A percentile compares a stretch with the other conserved stretches of the same genome.
phyloP scores from a whole-genome alignment of 2,888 invertebrate genomes.

The Thereva unica region DNA sequence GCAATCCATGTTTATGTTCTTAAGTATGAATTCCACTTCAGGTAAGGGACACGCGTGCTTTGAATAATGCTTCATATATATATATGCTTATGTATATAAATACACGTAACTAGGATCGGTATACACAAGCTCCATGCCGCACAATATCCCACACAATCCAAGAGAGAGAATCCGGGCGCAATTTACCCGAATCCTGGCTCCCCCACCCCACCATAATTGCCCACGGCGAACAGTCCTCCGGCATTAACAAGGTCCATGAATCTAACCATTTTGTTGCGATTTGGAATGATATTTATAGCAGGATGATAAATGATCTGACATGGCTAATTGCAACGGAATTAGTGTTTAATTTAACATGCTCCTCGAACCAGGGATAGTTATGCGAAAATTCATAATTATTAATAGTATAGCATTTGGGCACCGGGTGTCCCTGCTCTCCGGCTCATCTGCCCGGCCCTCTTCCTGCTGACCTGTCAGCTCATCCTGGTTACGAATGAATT shows the following conservation, averaged over 20 bases:
- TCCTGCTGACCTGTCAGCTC: slow-evolving; percentile 21
- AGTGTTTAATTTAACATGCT: slow-evolving; percentile 48
- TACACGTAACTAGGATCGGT: no score
- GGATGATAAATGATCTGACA: slow-evolving; percentile 50
- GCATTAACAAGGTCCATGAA: slow-evolving; percentile 37
- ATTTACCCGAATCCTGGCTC: neutral
- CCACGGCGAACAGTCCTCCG: slow-evolving; percentile 14
- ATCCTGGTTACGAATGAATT: slow-evolving; percentile 11
- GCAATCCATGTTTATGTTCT: no score
- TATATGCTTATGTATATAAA: no score
- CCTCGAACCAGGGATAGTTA: slow-evolving; percentile 35
- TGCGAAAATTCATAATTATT: slow-evolving; percentile 33
- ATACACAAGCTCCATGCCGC: slow-evolving; percentile 18
- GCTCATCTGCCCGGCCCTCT: slow-evolving; percentile 12
- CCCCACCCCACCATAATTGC: slow-evolving; percentile 1
- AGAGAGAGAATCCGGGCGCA: neutral
- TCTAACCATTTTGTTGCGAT: slow-evolving; percentile 43
- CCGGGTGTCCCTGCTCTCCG: slow-evolving; percentile 2
- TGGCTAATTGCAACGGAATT: slow-evolving; percentile 49
- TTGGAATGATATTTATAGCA: slow-evolving; percentile 46
- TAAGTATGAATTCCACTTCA: no score
- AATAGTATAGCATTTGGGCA: slow-evolving; percentile 24
- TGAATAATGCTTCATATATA: no score
- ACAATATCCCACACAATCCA: slow-evolving; percentile 32
- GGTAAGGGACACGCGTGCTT: no score